Evolutionary conservation across 2,113 vertebrate species (phyloP), one percentile per base, ranked within the genome.

Genomic region (Myrmecophaga tridactyla): DNA sequence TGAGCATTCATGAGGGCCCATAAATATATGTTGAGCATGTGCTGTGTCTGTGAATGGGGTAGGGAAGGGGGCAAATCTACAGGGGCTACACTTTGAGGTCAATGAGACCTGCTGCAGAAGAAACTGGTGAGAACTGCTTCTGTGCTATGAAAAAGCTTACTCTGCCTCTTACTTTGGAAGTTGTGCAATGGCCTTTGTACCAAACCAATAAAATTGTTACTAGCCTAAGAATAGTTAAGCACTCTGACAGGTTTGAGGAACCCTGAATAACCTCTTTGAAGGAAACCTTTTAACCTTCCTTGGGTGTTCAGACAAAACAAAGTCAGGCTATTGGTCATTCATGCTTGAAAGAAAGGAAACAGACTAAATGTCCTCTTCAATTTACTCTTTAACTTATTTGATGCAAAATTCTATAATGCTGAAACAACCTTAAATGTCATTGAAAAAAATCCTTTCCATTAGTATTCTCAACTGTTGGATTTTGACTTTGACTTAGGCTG

Each of bases 61-160:
- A 25, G n/a, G 0, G 1, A 0, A 34, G 1, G n/a, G 0, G 1
- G 18, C 69, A 6, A 8, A 29, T 62, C 8, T 17, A 7, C 9
- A 34, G 21, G 14, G 23, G 1, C 21, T 36, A 7, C 11, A 41
- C 8, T 17, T 43, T 20, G 46, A 27, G 58, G 5, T 46, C 20
- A 63, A 4, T 76, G 65, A 86, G 1, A 58, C 4, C 8, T 73
- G 46, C 15, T 10, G 53, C 21, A 11, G 27, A 46, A 83, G 88
- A 82, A 58, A 58, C 6, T 39, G 39, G 21, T 48, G 27, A 14
- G 9, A 11, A 25, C 39, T 70, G 20, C 25, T 83, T 46, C 10
- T 69, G 2, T 48, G 9, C 4, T 29, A 25, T 56, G 51, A 77
- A 88, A 81, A 46, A 20, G 67, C 51, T 29, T 23, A 34, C 17